These are phyloP conservation scores for Papilio helenus DNA, from an alignment of 1,140 invertebrate genomes.

Conservation along the genomic window DNA sequence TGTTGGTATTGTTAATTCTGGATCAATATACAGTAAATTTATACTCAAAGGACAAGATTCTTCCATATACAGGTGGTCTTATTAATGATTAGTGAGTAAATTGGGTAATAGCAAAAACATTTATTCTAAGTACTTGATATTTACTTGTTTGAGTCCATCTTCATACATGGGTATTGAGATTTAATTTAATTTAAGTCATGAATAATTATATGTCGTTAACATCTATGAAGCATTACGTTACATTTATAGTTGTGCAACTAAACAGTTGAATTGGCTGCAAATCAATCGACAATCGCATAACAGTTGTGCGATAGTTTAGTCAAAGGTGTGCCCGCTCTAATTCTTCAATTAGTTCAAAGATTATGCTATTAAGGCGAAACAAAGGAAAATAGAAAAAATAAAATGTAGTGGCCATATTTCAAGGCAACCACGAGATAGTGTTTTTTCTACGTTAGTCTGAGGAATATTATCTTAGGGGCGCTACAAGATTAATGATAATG, in stretches of 20 bases:
- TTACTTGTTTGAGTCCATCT: not conserved
- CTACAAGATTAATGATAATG: constrained; percentile 63
- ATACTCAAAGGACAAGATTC: not conserved
- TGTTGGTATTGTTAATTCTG: not conserved
- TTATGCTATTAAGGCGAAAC: not conserved
- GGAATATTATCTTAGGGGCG: constrained; percentile 58
- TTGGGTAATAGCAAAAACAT: not conserved
- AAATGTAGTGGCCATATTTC: constrained; percentile 40
- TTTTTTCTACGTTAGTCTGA: constrained; percentile 53
- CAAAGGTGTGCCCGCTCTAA: not conserved
- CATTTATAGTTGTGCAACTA: no score
- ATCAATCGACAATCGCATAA: no score
- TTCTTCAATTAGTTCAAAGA: not conserved
- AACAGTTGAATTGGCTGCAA: no score
- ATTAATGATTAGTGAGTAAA: not conserved
- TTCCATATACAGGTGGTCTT: no score
- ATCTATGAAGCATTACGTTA: not conserved
- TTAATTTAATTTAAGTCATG: not conserved
- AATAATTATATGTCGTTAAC: not conserved
- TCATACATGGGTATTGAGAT: not conserved
- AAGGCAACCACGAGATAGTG: constrained; percentile 46
- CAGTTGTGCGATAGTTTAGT: not conserved
- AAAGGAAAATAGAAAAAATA: constrained; percentile 23
- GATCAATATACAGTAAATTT: not conserved
- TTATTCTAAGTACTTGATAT: no score